Percentiles rank a stretch among this genome's conserved stretches.
These are phyloP conservation scores for Stegodyphus mimosarum DNA, from an alignment of 1,140 invertebrate genomes.

Conservation along the genomic window DNA sequence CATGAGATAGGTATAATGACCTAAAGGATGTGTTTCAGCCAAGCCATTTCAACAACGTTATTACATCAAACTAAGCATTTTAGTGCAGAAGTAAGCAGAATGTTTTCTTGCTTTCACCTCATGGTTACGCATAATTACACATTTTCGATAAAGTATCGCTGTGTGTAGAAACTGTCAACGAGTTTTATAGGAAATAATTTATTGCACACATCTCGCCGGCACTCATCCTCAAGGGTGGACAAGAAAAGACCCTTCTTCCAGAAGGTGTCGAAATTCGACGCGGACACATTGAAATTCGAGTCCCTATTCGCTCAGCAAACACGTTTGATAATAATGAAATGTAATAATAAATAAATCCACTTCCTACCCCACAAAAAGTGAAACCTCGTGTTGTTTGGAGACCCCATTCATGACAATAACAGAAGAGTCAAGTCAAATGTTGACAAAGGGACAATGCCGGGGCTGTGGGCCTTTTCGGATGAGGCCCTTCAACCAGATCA, in stretches of 20 bases:
- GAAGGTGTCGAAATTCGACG: constrained; percentile 42
- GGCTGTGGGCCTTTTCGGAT: not conserved
- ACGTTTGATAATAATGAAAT: constrained; percentile 29
- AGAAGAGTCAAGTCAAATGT: constrained; percentile 37
- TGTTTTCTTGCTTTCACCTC: no score
- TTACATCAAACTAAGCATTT: no score
- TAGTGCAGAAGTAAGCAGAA: no score
- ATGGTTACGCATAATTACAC: no score
- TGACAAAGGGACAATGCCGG: constrained; percentile 21
- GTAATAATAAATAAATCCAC: constrained; percentile 53
- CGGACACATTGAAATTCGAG: constrained; percentile 45
- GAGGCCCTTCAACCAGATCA: constrained; percentile 7
- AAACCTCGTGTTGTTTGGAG: constrained; percentile 2
- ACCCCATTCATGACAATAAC: constrained; percentile 40
- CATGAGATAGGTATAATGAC: no score
- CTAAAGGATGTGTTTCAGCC: no score
- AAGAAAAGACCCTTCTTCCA: not conserved
- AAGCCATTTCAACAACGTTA: no score
- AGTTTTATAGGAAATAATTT: constrained; percentile 28
- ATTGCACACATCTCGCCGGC: not conserved
- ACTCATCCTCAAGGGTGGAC: not conserved
- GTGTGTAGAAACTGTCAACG: not conserved
- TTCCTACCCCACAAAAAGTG: constrained; percentile 30
- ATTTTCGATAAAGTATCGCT: not conserved
- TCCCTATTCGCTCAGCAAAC: constrained; percentile 21